Base-by-base conservation (phyloP, 1,140 invertebrate genomes). In the Drosophila eugracilis region DNA sequence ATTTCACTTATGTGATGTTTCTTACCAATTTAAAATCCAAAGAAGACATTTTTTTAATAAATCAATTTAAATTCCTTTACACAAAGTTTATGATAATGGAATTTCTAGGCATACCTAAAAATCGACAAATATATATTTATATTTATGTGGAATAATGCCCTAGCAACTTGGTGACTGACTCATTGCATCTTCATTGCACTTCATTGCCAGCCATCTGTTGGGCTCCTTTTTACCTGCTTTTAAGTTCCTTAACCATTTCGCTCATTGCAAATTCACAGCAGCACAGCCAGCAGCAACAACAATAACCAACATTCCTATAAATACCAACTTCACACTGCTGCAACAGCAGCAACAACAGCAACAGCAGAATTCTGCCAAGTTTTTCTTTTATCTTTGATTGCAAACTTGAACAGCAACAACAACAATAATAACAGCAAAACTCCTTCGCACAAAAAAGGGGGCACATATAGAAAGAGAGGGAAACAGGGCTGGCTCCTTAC, bases 331-430 rank as follows among this genome's bases (percentile, higher is more conserved):
- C 80, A 86, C 80, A 85, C 80, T 81, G 77, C 48, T 26, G 45
- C 58, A 17, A 12, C 54, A 42, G 19, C 47, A 34, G n/a, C 22
- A 21, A 21, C 21, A 60, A 62, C 17, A 62, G 15, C 15, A 15
- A 3, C 36, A 60, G 32, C 12, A 44, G 42, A 44, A 22, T 58
- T 58, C 26, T 71, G 78, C 73, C 72, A 81, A 80, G 76, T 80
- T 80, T 83, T 83, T 83, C 80, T 60, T 84, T 84, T 84, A 79
- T 85, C 79, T 84, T 72, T 84, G 79, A 84, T 85, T 84, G 79
- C 80, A 78, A 83, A 78, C 78, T 81, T 80, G 77, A 76, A 65
- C 63, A 74, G 44, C 62, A 59, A 65, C 63, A 72, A 44, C 57
- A 60, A 32, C 62, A 59, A 65, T 58, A 72, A 44, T 53, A 60